Base-by-base conservation (phyloP, 2,888 invertebrate species). In the Lymantria dispar region DNA sequence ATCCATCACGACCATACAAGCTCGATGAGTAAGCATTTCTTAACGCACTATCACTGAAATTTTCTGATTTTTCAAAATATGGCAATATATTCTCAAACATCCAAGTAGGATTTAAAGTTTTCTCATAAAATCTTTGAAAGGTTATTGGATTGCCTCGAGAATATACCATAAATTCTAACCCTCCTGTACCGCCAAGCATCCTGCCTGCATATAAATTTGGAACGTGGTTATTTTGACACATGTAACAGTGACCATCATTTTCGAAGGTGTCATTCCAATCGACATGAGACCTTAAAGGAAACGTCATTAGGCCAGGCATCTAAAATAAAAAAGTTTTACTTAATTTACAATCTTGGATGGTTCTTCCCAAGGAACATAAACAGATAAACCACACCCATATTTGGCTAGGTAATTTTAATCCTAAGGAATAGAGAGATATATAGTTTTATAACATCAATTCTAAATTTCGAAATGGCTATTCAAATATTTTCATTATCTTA, bases 51-150 rank as follows among this genome's bases (percentile, higher is more conserved):
- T 62, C 58, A 10, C 41, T 22, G 36, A 65, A 43, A 2, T 52
- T 39, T 59, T 63, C 55, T n/a, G 47, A 47, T 50, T 58, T 62
- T 0, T 44, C 61, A 13, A 59, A 65, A 38, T 61, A 65, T 2
- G 54, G 60, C 1, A 61, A 39, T 0, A 65, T 57, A 9, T 56
- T 54, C 8, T 50, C 42, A 49, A 53, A 62, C 14, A 45, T 47
- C 65, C 65, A 65, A 12, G 11, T 52, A 3, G 50, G 11, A 8
- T 62, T 58, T 39, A 52, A 52, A 0, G 56, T 58, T 15, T 56
- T 50, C 9, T 40, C 9, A 38, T 31, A 44, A 58, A 61, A 64
- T 7, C 58, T 13, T n/a, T 63, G 41, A 33, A 38, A 66, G 29
- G 47, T 53, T 0, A 38, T 7, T 1, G 43, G 15, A 22, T 59